Evolutionary conservation across 64 coral and sea anemone species (phyloP), one percentile per base, ranked within the genome.

Genomic region (Stichodactyla helianthus): DNA sequence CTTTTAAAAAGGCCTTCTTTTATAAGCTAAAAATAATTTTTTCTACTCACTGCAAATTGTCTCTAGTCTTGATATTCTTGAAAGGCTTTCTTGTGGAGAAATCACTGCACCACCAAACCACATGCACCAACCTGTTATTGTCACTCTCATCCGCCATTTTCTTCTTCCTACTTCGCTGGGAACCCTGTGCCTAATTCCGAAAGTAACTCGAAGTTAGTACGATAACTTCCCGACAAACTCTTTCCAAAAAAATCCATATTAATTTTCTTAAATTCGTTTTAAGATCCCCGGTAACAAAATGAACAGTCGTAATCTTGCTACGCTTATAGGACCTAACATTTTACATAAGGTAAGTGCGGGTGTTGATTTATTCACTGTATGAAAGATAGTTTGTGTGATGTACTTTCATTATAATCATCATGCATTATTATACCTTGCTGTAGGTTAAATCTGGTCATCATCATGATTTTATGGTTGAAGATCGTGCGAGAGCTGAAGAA

Each of bases 271-370:
- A 0, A 18, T 44, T 88, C 25, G 76, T n/a, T 91, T 90, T 90
- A 54, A 99, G 96, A 81, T 92, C 59, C 87, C 93, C 23, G 96
- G 96, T 52, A 99, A 99, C 77, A 99, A 99, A 80, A 99, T 99
- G 96, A 95, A 85, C 68, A 92, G 88, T 71, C 84, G 86, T 81
- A 99, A 99, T 71, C 57, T 99, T 84, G 96, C 96, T 17, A 99
- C 93, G 31, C 86, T 99, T 44, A 99, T 99, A 81, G 96, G 96
- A 23, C 96, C 96, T 55, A 99, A 99, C 79, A 99, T 99, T 78
- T 79, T 99, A 7, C 96, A 99, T 77, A 99, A 99, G 90, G 96
- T 99, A 67, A 59, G 68, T 74, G 7, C 0, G 25, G 0, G 1
- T 74, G 0, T 26, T 25, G 18, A 26, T 22, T 27, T 6, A 25